Evolutionary conservation across 2,113 vertebrate species (phyloP), one percentile per base, ranked within the genome.

Genomic region (Prinia subflava): DNA sequence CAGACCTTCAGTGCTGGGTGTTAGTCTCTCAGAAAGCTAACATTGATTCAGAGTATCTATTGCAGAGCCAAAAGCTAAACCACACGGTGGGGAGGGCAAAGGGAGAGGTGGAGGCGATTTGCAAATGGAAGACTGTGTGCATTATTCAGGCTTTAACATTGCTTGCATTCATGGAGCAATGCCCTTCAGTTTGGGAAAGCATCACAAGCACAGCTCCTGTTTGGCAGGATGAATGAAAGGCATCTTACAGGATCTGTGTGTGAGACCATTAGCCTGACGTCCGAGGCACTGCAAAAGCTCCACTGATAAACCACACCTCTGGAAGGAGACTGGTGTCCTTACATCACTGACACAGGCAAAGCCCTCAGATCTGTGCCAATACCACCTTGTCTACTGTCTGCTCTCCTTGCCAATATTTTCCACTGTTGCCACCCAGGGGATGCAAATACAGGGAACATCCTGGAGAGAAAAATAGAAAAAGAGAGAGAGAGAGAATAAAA

Each of bases 141-240:
- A 94, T 95, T 96, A 95, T 96, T 95, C 92, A 94, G 89, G n/a
- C 83, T 93, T 88, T 83, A 96, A 97, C 97, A 97, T 97, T 96
- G 95, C 95, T 85, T 37, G 94, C 95, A 97, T 97, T 97, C 97
- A 97, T 89, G 56, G 73, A 92, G 88, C 59, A 96, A 64, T 84
- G 92, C 96, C 93, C 95, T 95, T 89, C 89, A 80, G 92, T 96
- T 91, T 80, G 75, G 90, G 88, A 94, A 95, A 86, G 84, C 87
- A 87, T 85, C 92, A 91, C 62, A 96, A 90, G 95, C 81, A 79
- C 89, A 94, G 87, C 90, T 93, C 90, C 92, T 88, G 84, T 94
- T 91, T 91, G 88, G 88, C 94, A 94, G 83, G 49, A 22, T 84
- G 92, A 95, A 96, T 95, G 89, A 96, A 95, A 92, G 96, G 78